Evolutionary conservation across 2,888 invertebrate species (phyloP).

Genomic region (Pedicia rivosa): DNA sequence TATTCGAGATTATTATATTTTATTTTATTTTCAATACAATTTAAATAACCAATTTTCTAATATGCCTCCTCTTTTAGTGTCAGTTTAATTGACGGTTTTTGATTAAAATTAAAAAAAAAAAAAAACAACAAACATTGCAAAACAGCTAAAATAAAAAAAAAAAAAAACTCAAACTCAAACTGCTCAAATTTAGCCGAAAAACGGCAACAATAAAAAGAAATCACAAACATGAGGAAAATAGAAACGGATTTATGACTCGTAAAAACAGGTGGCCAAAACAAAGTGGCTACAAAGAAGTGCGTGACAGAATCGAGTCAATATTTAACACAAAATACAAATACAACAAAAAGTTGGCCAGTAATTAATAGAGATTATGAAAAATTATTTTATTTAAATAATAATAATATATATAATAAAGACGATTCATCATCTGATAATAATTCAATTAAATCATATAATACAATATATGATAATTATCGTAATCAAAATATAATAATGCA

Average conservation of each 20-base stretch:
- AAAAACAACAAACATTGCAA: neutral
- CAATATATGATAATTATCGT: slow-evolving; percentile 12
- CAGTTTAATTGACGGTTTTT: too few relatives aligned
- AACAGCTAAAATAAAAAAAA: neutral
- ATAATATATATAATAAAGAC: slow-evolving; percentile 13
- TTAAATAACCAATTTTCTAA: too few relatives aligned
- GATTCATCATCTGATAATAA: slow-evolving; percentile 10
- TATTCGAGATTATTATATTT: too few relatives aligned
- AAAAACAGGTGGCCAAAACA: slow-evolving; percentile 27
- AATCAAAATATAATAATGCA: slow-evolving; percentile 22
- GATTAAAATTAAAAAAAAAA: neutral
- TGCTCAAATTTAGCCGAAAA: neutral
- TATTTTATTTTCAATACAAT: too few relatives aligned
- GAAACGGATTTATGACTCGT: slow-evolving; percentile 33
- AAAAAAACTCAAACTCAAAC: slow-evolving; percentile 1
- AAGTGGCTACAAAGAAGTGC: slow-evolving; percentile 23
- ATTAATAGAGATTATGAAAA: slow-evolving; percentile 31
- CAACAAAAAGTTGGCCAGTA: slow-evolving; percentile 31
- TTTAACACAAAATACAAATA: slow-evolving; percentile 28
- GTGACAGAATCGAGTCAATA: neutral
- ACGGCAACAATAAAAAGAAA: neutral
- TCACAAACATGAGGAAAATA: slow-evolving; percentile 26
- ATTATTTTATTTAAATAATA: slow-evolving; percentile 19
- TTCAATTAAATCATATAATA: slow-evolving; percentile 11
- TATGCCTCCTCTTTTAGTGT: too few relatives aligned